Evolutionary conservation across 1,140 invertebrate genomes (phyloP).

Genomic region (Macrostomum lignano): DNA sequence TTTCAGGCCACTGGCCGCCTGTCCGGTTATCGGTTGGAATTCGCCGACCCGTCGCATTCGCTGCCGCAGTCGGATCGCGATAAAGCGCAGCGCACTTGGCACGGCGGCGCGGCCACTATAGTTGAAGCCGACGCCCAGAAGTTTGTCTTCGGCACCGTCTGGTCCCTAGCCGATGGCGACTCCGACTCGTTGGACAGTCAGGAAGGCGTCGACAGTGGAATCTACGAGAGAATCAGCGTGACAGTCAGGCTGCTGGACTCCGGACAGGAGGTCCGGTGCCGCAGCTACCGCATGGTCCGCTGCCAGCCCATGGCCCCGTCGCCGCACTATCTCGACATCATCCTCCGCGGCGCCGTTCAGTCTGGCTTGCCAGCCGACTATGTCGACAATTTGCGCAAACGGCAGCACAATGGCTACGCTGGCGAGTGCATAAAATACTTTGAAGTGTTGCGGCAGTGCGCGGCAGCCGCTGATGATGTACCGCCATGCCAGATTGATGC

Average conservation of each 20-base stretch:
- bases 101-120: constrained; percentile 44
- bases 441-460: too few relatives aligned
- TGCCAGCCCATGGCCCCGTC: constrained; percentile 37
- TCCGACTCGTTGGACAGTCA: constrained; percentile 41
- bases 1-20: constrained; percentile 34
- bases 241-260: constrained; percentile 28
- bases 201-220: constrained; percentile 35
- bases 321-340: constrained; percentile 36
- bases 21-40: constrained; percentile 26
- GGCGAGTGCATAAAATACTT: too few relatives aligned
- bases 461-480: too few relatives aligned
- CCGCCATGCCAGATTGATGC: too few relatives aligned
- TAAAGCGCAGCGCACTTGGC: constrained; percentile 33
- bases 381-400: constrained; percentile 32
- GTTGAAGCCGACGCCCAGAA: constrained; percentile 31
- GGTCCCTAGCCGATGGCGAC: constrained; percentile 39
- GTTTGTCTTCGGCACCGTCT: constrained; percentile 50
- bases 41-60: background rate
- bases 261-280: constrained; percentile 32
- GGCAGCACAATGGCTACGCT: constrained; percentile 38
- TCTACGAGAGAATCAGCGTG: constrained; percentile 37
- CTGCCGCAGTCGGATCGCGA: background rate
- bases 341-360: constrained; percentile 38
- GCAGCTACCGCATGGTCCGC: constrained; percentile 36
- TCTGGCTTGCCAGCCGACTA: constrained; percentile 39